Evolutionary conservation across 92 coral and sea anemone genomes (phyloP), one percentile per base, ranked within the genome.

Genomic region (Umimayanthus kanabou): DNA sequence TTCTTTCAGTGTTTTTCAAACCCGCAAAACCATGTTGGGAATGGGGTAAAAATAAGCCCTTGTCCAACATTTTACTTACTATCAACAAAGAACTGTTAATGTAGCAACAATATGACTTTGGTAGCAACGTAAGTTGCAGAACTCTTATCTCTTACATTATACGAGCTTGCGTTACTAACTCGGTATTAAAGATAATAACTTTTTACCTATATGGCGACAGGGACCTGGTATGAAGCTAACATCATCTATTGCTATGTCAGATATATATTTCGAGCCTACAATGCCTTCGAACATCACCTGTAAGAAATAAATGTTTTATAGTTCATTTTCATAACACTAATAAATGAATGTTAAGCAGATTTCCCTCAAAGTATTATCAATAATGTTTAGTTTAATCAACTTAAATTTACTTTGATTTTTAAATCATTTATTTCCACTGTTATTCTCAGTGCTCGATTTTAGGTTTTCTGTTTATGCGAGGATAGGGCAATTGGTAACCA

Each of bases 221-320:
- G 45, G 47, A 9, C 77, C 77, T 2, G 45, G 77, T 57, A 15
- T 55, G 57, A 80, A 80, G 16, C 69, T 50, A 7, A 80, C 57
- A 58, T 80, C 84, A 55, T 80, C 84, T 14, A 80, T 9, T 11
- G 73, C 84, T 20, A 58, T 58, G 28, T 80, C 72, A 16, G 71
- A 53, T 25, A 3, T 15, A 2, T 15, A 4, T 1, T 6, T 22
- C 49, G 30, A 58, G 42, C 84, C 84, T 28, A 55, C 45, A 9
- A 25, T 57, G 4, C 84, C 84, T 58, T 80, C 84, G 29, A 80
- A 58, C n/a, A 80, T 58, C 2, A 57, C 72, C 84, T 80, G 82
- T 0, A 47, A 47, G 50, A 47, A 5, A 47, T 76, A 76, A 0
- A 33, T 33, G 37, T 0, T 33, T 33, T 33, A 33, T 33, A 18